A percentile compares a stretch with the other conserved stretches of the same genome.
Conservation (phyloP, 2,113 vertebrate genomes). For the Leucoraja erinaceus region DNA sequence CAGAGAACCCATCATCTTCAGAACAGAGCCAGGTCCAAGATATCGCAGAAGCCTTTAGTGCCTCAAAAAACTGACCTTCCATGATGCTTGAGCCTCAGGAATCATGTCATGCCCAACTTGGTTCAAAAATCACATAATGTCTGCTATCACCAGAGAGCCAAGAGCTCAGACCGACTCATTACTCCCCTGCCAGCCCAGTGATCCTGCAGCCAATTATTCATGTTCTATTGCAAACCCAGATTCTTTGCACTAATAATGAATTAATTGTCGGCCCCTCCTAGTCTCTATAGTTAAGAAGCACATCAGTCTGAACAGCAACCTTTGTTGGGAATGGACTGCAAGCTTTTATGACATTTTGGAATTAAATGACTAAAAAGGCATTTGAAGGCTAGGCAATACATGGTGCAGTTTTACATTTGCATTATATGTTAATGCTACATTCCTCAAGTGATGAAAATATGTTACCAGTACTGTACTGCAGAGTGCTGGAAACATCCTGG, state of each 20-base stretch:
- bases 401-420: neutral
- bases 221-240: neutral
- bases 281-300: neutral
- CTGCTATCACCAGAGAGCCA: neutral
- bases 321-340: neutral
- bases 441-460: neutral
- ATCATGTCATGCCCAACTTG: neutral
- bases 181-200: neutral
- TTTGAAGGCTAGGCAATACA: neutral
- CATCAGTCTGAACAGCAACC: neutral
- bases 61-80: neutral
- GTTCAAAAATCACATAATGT: neutral
- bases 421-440: neutral
- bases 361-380: neutral
- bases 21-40: too few relatives aligned
- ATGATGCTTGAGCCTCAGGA: neutral
- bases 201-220: neutral
- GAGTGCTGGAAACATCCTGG: neutral
- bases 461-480: neutral
- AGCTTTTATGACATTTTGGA: neutral
- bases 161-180: neutral
- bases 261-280: neutral
- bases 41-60: neutral
- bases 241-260: neutral
- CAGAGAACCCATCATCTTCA: too few relatives aligned